A percentile compares a stretch with the other conserved stretches of the same genome.
These are phyloP conservation scores for Corythoichthys intestinalis DNA, from an alignment of 2,113 vertebrate genomes.

Conservation along the genomic window DNA sequence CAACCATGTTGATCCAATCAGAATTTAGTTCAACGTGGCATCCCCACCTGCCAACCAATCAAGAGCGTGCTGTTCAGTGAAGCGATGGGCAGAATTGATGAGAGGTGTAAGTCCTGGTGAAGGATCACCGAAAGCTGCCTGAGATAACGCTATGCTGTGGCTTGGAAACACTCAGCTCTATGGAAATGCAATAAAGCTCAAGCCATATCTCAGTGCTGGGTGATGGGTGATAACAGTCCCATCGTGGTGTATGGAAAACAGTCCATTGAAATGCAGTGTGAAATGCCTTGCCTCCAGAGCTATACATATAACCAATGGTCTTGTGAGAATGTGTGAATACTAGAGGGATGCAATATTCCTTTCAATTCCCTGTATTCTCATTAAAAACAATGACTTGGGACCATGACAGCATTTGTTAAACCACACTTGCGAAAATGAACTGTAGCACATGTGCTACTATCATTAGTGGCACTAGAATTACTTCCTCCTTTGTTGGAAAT, in stretches of 20 bases:
- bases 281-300: conserved; percentile 24
- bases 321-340: conserved; percentile 29
- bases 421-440: conserved; percentile 4
- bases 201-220: conserved; percentile 45
- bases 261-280: conserved; percentile 53
- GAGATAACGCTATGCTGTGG: conserved; percentile 53
- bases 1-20: conserved; percentile 53
- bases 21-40: conserved; percentile 20
- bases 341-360: conserved; percentile 23
- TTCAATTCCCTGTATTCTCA: conserved; percentile 6
- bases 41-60: conserved; percentile 42
- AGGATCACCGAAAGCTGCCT: conserved; percentile 59
- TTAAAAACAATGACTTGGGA: conserved; percentile 29
- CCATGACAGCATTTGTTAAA: conserved; percentile 24
- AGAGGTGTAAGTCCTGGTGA: conserved; percentile 58
- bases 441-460: conserved; percentile 5
- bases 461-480: conserved; percentile 32
- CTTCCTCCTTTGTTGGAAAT: conserved; percentile 11
- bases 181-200: conserved; percentile 64
- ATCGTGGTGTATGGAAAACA: conserved; percentile 35
- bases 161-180: conserved; percentile 47
- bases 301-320: conserved; percentile 20
- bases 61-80: conserved; percentile 13
- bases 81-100: conserved; percentile 63
- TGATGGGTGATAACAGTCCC: conserved; percentile 47